These are phyloP conservation scores for Andricus quercusramuli DNA, from an alignment of 2,888 invertebrate species.

Conservation along the genomic window DNA sequence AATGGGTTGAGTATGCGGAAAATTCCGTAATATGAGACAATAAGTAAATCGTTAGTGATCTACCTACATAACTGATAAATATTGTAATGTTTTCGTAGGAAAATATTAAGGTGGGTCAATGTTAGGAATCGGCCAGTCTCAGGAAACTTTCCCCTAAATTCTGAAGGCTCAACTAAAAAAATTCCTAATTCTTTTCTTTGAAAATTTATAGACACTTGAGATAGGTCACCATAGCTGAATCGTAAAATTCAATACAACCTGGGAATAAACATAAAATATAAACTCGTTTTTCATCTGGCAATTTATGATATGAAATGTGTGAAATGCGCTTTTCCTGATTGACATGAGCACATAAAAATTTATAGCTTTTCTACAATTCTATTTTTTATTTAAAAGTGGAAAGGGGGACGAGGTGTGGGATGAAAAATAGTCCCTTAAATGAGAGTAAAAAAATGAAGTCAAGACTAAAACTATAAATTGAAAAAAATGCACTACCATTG, in stretches of 20 bases:
- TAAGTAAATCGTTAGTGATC: too few relatives aligned
- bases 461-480: too few relatives aligned
- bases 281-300: neutral
- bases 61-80: too few relatives aligned
- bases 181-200: neutral
- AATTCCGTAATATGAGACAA: too few relatives aligned
- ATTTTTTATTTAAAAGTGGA: neutral
- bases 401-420: too few relatives aligned
- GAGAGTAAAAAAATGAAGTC: too few relatives aligned
- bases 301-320: neutral
- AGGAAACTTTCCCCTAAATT: neutral
- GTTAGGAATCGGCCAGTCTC: too few relatives aligned
- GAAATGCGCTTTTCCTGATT: neutral
- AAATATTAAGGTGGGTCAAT: too few relatives aligned
- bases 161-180: neutral
- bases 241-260: neutral
- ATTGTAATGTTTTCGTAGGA: too few relatives aligned
- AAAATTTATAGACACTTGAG: neutral
- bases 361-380: neutral
- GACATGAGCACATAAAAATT: neutral
- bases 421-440: too few relatives aligned
- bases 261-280: conserved; percentile 1
- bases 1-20: too few relatives aligned
- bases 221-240: neutral
- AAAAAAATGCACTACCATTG: too few relatives aligned